Evolutionary conservation across 2,888 invertebrate species (phyloP).

Genomic region (Sipha maydis): DNA sequence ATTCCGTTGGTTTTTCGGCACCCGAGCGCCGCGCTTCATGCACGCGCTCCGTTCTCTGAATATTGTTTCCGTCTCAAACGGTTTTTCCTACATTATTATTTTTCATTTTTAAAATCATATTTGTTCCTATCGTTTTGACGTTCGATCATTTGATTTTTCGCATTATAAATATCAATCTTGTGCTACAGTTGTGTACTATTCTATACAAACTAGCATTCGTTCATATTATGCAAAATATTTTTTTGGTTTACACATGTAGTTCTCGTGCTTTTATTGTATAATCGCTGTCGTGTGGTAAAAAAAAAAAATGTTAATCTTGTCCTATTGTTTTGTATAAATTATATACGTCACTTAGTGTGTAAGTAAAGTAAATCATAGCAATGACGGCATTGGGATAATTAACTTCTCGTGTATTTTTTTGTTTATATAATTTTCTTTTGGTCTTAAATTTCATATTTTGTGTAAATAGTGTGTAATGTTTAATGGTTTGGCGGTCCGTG

Average conservation of each 20-base stretch:
- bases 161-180: background rate
- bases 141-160: background rate
- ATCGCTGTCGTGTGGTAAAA: background rate
- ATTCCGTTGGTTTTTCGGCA: background rate
- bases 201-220: background rate
- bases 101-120: background rate
- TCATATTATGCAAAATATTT: background rate
- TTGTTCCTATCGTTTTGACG: background rate
- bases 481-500: slow-evolving; percentile 58
- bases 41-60: background rate
- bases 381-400: background rate
- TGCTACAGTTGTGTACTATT: background rate
- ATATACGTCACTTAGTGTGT: background rate
- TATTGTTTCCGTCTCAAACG: background rate
- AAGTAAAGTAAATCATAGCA: background rate
- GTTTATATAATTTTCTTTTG: no score
- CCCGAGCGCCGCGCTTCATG: background rate
- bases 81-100: background rate
- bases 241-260: background rate
- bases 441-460: no score
- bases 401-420: background rate
- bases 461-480: slow-evolving; percentile 2
- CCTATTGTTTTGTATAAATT: background rate
- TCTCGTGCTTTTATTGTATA: background rate
- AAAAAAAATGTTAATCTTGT: background rate